Evolutionary conservation across 1,140 invertebrate species (phyloP).

Genomic region (Drosophila kanapiae): DNA sequence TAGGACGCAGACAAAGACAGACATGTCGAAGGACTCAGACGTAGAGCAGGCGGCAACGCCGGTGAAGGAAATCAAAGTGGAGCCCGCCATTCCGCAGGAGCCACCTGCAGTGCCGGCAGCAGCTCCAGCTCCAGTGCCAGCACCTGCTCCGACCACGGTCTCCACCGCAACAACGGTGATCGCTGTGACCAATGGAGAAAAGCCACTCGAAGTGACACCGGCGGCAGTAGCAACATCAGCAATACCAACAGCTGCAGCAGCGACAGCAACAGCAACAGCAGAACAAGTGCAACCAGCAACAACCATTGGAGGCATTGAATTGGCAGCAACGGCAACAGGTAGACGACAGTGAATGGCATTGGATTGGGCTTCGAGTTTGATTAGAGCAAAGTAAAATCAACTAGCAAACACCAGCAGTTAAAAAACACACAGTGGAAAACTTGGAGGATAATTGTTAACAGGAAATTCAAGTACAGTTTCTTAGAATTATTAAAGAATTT

Average conservation of each 20-base stretch:
- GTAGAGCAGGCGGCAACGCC: constrained; percentile 58
- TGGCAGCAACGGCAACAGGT: constrained; percentile 50
- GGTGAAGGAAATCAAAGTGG: constrained; percentile 52
- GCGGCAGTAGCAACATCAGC: constrained; percentile 18
- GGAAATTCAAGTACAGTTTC: too few relatives aligned
- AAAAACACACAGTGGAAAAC: not conserved
- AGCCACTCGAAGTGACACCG: constrained; percentile 29
- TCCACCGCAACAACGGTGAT: constrained; percentile 40
- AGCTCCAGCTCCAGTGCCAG: not conserved
- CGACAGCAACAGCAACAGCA: constrained; percentile 28
- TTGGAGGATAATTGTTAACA: too few relatives aligned
- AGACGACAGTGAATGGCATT: constrained; percentile 47
- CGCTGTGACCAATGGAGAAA: constrained; percentile 50
- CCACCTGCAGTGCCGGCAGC: constrained; percentile 2
- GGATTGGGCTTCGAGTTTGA: constrained; percentile 47
- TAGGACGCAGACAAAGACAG: not conserved
- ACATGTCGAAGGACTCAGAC: constrained; percentile 70
- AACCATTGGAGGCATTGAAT: constrained; percentile 44
- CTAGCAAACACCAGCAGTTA: constrained; percentile 13
- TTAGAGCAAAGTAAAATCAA: constrained; percentile 48
- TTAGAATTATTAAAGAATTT: not conserved
- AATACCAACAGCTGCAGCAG: constrained; percentile 20
- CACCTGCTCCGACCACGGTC: constrained; percentile 7
- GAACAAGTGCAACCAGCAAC: constrained; percentile 65
- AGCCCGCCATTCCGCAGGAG: constrained; percentile 48